A percentile compares a stretch with the other conserved stretches of the same genome.
These are phyloP conservation scores for Schizotus pectinicornis DNA, from an alignment of 2,888 invertebrate genomes.

Conservation along the genomic window DNA sequence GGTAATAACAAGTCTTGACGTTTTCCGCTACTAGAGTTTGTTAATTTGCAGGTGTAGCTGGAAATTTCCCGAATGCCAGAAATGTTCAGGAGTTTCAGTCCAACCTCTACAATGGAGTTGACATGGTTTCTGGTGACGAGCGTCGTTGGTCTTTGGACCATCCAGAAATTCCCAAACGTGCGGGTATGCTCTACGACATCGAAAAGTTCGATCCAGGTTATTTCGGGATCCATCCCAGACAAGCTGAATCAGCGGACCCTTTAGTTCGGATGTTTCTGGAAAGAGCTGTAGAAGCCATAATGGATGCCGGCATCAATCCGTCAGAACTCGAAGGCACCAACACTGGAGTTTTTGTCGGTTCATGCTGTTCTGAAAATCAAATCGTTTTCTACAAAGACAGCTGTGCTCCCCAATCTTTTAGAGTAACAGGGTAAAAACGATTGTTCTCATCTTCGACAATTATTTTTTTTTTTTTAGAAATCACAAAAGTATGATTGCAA, in stretches of 20 bases:
- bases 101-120: slow-evolving; percentile 77
- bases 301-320: slow-evolving; percentile 73
- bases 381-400: slow-evolving; percentile 77
- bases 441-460: too few species aligned
- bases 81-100: slow-evolving; percentile 73
- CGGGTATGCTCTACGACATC: slow-evolving; percentile 68
- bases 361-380: slow-evolving; percentile 78
- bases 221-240: slow-evolving; percentile 64
- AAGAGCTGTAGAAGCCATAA: slow-evolving; percentile 64
- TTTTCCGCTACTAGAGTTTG: too few species aligned
- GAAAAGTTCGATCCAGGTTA: slow-evolving; percentile 63
- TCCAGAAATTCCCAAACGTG: slow-evolving; percentile 64
- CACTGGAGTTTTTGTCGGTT: slow-evolving; percentile 81
- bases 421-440: slow-evolving; percentile 65
- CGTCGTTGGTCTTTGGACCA: slow-evolving; percentile 75
- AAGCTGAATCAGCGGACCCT: slow-evolving; percentile 65
- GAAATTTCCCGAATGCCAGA: slow-evolving; percentile 78
- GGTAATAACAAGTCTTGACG: too few species aligned
- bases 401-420: slow-evolving; percentile 63
- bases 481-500: slow-evolving; percentile 88
- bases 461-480: too few species aligned
- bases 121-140: slow-evolving; percentile 82
- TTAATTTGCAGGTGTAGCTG: slow-evolving; percentile 59
- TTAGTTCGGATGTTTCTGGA: slow-evolving; percentile 66
- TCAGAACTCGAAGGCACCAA: slow-evolving; percentile 71